Evolutionary conservation across 2,797 vertebrate species (phyloP), one percentile per base, ranked within the genome.

Genomic region (Macroramphosus scolopax): DNA sequence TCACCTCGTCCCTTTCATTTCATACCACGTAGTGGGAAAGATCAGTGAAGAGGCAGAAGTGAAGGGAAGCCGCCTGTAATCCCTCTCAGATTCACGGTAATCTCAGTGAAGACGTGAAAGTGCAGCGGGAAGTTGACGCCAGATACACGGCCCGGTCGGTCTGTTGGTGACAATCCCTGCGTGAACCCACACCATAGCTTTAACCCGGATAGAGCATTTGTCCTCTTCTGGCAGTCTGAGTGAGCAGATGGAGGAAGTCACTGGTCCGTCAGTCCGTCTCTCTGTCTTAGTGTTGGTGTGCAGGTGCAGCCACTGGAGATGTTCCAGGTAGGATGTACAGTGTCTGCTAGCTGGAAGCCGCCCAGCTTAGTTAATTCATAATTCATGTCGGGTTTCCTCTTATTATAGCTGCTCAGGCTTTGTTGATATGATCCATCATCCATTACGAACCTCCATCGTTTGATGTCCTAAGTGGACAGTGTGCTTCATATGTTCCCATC

Each of bases 111-210:
- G 58, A 77, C 34, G 58, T 37, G 56, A 65, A 63, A 63, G 62
- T 79, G 72, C 70, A 51, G 46, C 62, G n/a, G 48, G 41, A n/a
- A 56, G 49, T 16, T 22, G 5, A 34, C 49, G 70, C 72, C 73
- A 82, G 64, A 75, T 1, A 76, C 76, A 63, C 32, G 44, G 62
- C 40, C 17, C 55, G 53, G 63, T 58, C 20, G 20, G 20, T 22
- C 69, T 80, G 72, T 55, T 77, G 68, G 64, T 75, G 81, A 78
- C 69, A 79, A 61, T 78, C 83, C 78, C 75, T 71, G 72, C 73
- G 74, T 64, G 70, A 83, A 54, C n/a, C n/a, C n/a, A n/a, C n/a
- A n/a, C n/a, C n/a, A n/a, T n/a, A n/a, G n/a, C n/a, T n/a, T n/a
- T n/a, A n/a, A n/a, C n/a, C n/a, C n/a, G n/a, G n/a, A n/a, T n/a